phyloP scores from a whole-genome alignment of 2,888 invertebrate genomes.

The Acronicta alni region DNA sequence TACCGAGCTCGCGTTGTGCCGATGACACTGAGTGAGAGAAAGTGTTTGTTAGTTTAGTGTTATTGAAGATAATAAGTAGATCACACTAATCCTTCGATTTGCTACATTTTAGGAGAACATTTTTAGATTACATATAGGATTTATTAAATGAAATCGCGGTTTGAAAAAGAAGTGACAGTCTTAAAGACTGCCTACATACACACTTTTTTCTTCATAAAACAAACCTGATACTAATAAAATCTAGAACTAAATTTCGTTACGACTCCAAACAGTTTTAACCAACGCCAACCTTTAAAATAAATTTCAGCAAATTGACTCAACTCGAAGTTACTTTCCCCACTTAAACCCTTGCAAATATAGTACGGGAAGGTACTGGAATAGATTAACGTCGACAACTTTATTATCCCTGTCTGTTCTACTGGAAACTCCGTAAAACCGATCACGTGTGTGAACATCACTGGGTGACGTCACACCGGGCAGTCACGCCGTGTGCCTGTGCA shows the following conservation, averaged over 20 bases:
- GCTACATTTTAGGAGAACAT: too few relatives aligned
- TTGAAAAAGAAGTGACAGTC: too few relatives aligned
- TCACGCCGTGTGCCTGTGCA: conserved; percentile 44
- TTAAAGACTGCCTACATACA: too few relatives aligned
- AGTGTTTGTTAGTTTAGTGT: conserved; percentile 5
- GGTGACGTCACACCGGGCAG: conserved; percentile 63
- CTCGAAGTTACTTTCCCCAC: conserved; percentile 39
- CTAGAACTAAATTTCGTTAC: conserved; percentile 28
- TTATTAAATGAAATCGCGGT: too few relatives aligned
- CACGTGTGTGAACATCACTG: conserved; percentile 72
- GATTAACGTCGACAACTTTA: conserved; percentile 61
- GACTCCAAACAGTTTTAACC: conserved; percentile 28
- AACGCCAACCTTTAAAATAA: conserved; percentile 45
- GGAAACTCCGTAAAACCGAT: conserved; percentile 72
- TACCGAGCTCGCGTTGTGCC: conserved; percentile 85
- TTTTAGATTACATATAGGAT: too few relatives aligned
- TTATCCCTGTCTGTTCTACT: conserved; percentile 60
- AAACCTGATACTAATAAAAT: conserved; percentile 29
- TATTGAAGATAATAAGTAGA: too few relatives aligned
- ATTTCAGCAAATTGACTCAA: conserved; percentile 48
- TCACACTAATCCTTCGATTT: too few relatives aligned
- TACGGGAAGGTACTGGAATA: conserved; percentile 49
- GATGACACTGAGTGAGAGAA: conserved; percentile 76
- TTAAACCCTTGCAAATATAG: conserved; percentile 52
- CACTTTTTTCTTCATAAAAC: too few relatives aligned